phyloP scores from a whole-genome alignment of 2,113 vertebrate species.

The Tragelaphus buxtoni region DNA sequence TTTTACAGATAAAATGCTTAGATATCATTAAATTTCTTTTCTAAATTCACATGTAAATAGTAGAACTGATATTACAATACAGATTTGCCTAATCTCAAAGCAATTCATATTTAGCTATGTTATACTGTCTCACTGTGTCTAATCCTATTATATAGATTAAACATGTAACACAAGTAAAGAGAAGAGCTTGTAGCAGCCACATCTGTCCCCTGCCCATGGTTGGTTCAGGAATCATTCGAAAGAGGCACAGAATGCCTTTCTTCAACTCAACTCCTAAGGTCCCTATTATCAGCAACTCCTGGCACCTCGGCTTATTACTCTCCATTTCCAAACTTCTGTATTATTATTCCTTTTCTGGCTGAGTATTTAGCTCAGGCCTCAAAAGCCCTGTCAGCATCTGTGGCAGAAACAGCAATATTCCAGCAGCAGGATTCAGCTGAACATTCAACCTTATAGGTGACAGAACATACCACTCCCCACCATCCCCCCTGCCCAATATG shows the following conservation, averaged over 20 bases:
- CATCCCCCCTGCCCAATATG: rapidly evolving
- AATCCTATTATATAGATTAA: not conserved
- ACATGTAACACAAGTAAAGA: not conserved
- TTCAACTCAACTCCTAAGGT: not conserved
- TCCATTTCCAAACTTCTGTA: not conserved
- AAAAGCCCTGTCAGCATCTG: not conserved
- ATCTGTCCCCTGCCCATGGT: too few species aligned
- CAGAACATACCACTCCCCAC: not conserved
- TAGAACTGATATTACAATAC: not conserved
- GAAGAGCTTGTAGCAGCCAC: not conserved
- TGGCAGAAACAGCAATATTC: not conserved
- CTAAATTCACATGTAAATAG: not conserved
- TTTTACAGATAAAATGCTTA: not conserved
- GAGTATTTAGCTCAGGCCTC: not conserved
- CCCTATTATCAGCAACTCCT: not conserved
- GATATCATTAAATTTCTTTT: not conserved
- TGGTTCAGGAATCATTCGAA: not conserved
- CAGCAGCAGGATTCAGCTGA: not conserved
- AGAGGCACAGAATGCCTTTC: not conserved
- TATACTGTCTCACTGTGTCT: not conserved
- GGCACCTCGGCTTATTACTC: not conserved
- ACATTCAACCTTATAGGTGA: not conserved
- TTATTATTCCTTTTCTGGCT: not conserved
- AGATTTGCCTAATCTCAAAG: not conserved
- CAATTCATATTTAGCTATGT: not conserved